Base-by-base conservation (phyloP, 2,888 invertebrate species). In the Amphiduros pacificus region DNA sequence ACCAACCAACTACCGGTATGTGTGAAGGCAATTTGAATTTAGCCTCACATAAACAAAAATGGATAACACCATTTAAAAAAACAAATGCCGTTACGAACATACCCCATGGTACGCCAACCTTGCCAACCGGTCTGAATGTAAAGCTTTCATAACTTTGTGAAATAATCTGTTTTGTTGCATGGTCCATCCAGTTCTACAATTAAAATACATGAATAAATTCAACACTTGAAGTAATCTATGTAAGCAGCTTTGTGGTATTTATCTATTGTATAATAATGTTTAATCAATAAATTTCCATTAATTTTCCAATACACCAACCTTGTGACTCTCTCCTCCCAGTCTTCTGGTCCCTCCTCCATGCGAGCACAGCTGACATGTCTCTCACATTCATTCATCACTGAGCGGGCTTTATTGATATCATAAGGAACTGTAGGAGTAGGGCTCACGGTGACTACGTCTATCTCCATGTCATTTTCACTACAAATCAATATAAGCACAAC, bases 301-400 rank as follows among this genome's bases (percentile, higher is more conserved):
- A n/a, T n/a, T n/a, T n/a, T n/a, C n/a, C n/a, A n/a, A n/a, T n/a
- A 22, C 26, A 55, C 61, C 76, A 79, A 89, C 88, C 87, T 88
- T 66, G 86, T 85, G 54, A 91, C 84, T 61, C 86, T 86, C 11
- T 88, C 87, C 74, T 90, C 90, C 90, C 90, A 91, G 74, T 90
- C 88, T 49, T 83, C 84, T 14, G 73, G 70, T 11, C 85, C 85
- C 62, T 87, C 87, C 44, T 85, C 85, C 36, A 86, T 84, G 65
- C 87, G 85, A 0, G 87, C 87, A 76, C 86, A 86, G 65, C 85
- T 85, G 0, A 89, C 87, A 68, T 89, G 86, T 32, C 87, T 85
- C 64, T 88, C 88, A 77, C 89, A 89, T 74, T 91, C 90, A 58
- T 87, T 88, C 90, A 91, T 90, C n/a, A 87, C 74, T 65, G 84